Conservation (phyloP, 2,113 vertebrate species). For the Amblyornis subalaris region DNA sequence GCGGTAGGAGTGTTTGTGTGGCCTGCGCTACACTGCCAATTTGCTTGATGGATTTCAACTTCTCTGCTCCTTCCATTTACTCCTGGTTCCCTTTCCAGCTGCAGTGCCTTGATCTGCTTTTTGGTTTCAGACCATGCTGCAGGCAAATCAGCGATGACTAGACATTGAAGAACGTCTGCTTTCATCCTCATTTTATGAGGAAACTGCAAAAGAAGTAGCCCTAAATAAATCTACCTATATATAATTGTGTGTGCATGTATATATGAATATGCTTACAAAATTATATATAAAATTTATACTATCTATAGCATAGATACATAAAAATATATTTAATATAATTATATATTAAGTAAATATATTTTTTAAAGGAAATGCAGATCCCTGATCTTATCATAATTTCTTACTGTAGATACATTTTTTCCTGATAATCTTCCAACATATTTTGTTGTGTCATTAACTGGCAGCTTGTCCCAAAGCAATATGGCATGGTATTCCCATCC, state of each 20-base stretch:
- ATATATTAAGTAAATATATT: neutral
- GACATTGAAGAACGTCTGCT: neutral
- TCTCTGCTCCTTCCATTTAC: neutral
- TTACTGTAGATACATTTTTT: neutral
- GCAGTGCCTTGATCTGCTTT: neutral
- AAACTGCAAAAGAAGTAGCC: neutral
- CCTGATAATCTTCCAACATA: neutral
- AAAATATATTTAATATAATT: neutral
- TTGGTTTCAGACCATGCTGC: neutral
- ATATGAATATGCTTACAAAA: neutral
- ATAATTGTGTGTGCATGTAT: neutral
- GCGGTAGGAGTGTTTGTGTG: neutral
- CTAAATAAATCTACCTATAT: neutral
- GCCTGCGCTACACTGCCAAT: neutral
- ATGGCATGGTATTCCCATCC: neutral
- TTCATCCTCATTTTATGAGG: neutral
- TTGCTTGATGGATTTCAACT: neutral
- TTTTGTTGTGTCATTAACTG: slow-evolving; percentile 3
- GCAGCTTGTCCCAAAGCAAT: neutral
- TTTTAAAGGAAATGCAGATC: neutral
- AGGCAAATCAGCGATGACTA: neutral
- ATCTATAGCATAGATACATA: neutral
- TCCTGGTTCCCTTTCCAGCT: neutral
- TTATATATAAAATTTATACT: neutral
- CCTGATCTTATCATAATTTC: neutral